Evolutionary conservation across 2,888 invertebrate species (phyloP).

Genomic region (Sipunculus nudus): DNA sequence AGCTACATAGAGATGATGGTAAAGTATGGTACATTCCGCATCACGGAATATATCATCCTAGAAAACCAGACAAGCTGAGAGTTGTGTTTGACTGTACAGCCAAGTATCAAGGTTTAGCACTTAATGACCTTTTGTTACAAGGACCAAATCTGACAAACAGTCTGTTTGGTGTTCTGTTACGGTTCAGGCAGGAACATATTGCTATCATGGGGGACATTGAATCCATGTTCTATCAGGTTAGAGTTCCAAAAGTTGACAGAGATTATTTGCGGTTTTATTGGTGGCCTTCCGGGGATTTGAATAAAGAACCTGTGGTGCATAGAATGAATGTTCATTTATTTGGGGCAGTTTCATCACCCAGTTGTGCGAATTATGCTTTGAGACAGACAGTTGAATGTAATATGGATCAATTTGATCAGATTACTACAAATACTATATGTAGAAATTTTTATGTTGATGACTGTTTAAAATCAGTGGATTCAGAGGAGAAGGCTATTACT

Average conservation of each 20-base stretch:
- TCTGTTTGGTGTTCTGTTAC: slow-evolving; percentile 13
- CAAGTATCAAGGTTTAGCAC: not conserved
- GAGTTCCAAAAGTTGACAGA: slow-evolving; percentile 2
- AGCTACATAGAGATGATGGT: not conserved
- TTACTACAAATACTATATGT: no score
- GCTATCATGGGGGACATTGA: slow-evolving; percentile 22
- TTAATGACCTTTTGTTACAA: slow-evolving; percentile 18
- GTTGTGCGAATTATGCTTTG: slow-evolving; percentile 11
- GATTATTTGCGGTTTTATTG: slow-evolving; percentile 16
- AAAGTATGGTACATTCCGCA: slow-evolving; percentile 14
- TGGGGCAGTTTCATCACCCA: slow-evolving; percentile 6
- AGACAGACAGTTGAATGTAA: not conserved
- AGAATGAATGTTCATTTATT: slow-evolving; percentile 14
- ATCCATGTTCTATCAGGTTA: slow-evolving; percentile 16
- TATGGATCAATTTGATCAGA: not conserved
- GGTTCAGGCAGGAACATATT: slow-evolving; percentile 16
- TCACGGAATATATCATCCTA: slow-evolving; percentile 12
- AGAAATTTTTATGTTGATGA: not conserved
- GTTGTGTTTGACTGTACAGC: slow-evolving; percentile 20
- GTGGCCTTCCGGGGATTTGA: slow-evolving; percentile 4
- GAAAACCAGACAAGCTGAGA: slow-evolving; percentile 14
- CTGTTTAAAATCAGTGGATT: no score
- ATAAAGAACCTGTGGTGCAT: not conserved
- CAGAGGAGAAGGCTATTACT: no score
- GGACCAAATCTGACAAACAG: slow-evolving; percentile 19